Conservation (phyloP, 2,888 invertebrate species). For the Dryobotodes eremita region DNA sequence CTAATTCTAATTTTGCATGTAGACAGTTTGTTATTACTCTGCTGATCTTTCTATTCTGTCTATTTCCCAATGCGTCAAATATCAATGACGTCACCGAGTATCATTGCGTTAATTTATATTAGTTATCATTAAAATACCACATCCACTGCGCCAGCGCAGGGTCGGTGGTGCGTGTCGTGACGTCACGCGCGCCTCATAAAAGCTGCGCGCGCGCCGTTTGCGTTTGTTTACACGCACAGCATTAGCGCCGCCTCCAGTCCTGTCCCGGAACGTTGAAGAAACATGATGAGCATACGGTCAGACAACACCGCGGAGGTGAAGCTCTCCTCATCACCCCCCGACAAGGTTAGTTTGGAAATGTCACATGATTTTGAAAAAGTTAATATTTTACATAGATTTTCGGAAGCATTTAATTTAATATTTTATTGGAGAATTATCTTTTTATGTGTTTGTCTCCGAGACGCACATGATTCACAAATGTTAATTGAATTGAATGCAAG, state of each 20-base stretch:
- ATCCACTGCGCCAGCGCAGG: constrained; percentile 49
- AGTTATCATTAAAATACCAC: constrained; percentile 55
- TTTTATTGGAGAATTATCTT: background rate
- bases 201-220: constrained; percentile 78
- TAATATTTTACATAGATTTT: background rate
- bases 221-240: constrained; percentile 73
- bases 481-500: constrained; percentile 13
- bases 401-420: background rate
- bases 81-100: background rate
- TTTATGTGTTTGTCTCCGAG: background rate
- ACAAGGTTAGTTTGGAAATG: constrained; percentile 70
- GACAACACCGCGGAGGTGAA: constrained; percentile 51
- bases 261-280: constrained; percentile 27
- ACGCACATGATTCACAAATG: constrained; percentile 4
- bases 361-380: background rate
- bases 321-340: constrained; percentile 76
- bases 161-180: constrained; percentile 27
- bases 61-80: background rate
- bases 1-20: background rate
- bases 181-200: constrained; percentile 72
- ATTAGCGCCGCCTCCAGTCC: constrained; percentile 50
- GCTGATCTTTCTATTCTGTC: background rate
- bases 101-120: background rate
- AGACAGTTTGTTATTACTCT: background rate
- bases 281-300: constrained; percentile 69